Percentiles rank a stretch among this genome's conserved stretches.
Conservation (phyloP, 2,888 invertebrate species). For the Drosophila longiperda region DNA sequence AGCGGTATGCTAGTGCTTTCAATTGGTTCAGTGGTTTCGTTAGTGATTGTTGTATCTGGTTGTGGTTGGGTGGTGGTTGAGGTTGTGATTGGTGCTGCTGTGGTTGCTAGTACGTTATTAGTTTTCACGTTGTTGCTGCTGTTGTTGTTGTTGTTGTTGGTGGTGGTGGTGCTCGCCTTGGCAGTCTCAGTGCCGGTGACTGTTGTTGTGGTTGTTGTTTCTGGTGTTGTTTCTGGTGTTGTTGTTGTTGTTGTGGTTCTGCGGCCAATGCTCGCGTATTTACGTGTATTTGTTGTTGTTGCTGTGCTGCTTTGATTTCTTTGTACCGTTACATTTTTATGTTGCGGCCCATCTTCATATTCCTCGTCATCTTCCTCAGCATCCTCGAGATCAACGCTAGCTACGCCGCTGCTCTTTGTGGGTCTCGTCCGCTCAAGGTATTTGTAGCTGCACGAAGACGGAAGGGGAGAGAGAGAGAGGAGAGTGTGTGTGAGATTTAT, state of each 20-base stretch:
- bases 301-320: slow-evolving; percentile 78
- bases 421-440: slow-evolving; percentile 82
- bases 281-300: slow-evolving; percentile 78
- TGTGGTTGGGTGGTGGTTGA: slow-evolving; percentile 46
- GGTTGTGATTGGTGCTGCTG: slow-evolving; percentile 50
- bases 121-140: slow-evolving; percentile 61
- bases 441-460: slow-evolving; percentile 75
- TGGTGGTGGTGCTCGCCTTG: slow-evolving; percentile 57
- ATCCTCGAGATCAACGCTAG: slow-evolving; percentile 33
- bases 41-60: slow-evolving; percentile 64
- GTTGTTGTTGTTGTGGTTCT: slow-evolving; percentile 76
- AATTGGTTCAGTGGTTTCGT: slow-evolving; percentile 81
- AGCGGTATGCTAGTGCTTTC: slow-evolving; percentile 66
- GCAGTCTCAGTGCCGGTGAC: slow-evolving; percentile 63
- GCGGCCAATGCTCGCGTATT: slow-evolving; percentile 83
- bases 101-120: slow-evolving; percentile 63
- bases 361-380: slow-evolving; percentile 66
- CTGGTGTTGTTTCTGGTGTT: slow-evolving; percentile 43
- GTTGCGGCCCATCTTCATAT: slow-evolving; percentile 67
- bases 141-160: slow-evolving; percentile 61
- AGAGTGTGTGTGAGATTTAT: neutral
- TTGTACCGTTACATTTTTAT: slow-evolving; percentile 83
- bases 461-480: neutral
- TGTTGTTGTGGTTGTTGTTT: slow-evolving; percentile 50
- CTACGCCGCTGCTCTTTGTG: slow-evolving; percentile 59